Evolutionary conservation across 2,797 vertebrate species (phyloP).

Genomic region (Sebastes kiyomatsui): DNA sequence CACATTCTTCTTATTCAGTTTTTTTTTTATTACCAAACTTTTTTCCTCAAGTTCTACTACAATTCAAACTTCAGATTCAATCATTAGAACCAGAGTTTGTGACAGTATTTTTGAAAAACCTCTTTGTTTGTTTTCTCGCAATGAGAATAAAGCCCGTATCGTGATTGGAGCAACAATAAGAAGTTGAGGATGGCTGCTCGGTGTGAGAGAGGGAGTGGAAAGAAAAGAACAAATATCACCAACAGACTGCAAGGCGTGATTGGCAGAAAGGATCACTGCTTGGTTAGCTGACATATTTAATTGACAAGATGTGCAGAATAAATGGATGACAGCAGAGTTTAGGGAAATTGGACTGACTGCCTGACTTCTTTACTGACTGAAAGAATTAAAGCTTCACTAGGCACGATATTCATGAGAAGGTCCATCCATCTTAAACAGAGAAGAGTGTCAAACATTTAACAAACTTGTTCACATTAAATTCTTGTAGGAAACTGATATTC

Average conservation of each 20-base stretch:
- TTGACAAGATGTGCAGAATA: slow-evolving; percentile 4
- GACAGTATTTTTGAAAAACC: neutral
- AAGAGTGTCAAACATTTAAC: neutral
- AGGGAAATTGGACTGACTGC: slow-evolving; percentile 12
- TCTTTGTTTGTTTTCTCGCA: neutral
- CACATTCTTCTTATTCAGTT: neutral
- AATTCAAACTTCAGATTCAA: neutral
- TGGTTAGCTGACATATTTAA: neutral
- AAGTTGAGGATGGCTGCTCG: neutral
- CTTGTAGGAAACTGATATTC: neutral
- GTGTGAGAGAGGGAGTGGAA: neutral
- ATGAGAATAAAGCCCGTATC: neutral
- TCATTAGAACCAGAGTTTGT: neutral
- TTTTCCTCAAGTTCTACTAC: neutral
- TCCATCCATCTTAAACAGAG: neutral
- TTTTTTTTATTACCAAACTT: neutral
- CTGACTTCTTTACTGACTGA: slow-evolving; percentile 24
- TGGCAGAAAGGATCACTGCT: neutral
- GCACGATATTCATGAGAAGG: neutral
- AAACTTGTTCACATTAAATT: neutral
- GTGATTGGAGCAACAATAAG: neutral
- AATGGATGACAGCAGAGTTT: neutral
- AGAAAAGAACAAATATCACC: neutral
- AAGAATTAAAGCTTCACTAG: neutral
- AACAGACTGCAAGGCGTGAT: neutral